A percentile compares a stretch with the other conserved stretches of the same genome.
Conservation (phyloP, 2,888 invertebrate species). For the Yponomeuta plumbellus region DNA sequence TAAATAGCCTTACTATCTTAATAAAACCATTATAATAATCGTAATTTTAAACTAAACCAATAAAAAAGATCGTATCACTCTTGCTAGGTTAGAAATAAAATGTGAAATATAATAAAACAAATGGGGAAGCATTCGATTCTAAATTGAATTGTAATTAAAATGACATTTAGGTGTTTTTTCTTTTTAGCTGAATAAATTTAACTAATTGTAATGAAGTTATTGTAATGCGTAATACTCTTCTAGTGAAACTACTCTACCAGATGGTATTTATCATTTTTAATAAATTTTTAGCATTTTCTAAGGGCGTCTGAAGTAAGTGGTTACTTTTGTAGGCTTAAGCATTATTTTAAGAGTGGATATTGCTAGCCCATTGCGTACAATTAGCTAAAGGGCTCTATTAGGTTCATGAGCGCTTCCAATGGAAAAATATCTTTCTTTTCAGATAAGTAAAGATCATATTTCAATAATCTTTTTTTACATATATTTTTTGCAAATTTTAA, state of each 20-base stretch:
- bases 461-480: no score
- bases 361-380: constrained; percentile 39
- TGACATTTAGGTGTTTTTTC: constrained; percentile 61
- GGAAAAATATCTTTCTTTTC: no score
- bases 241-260: no score
- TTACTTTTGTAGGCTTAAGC: constrained; percentile 35
- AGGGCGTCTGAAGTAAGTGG: background rate
- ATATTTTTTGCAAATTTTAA: no score
- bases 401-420: no score
- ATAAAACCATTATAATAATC: constrained; percentile 43
- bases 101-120: constrained; percentile 56
- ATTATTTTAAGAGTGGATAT: constrained; percentile 31
- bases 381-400: no score
- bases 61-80: constrained; percentile 51
- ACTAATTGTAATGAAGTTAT: constrained; percentile 25
- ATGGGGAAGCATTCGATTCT: constrained; percentile 69
- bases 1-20: constrained; percentile 75
- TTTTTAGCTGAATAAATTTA: constrained; percentile 29
- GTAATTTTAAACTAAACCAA: constrained; percentile 47
- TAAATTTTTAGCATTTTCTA: no score
- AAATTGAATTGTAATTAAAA: constrained; percentile 69
- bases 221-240: constrained; percentile 1
- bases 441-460: no score
- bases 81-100: constrained; percentile 59
- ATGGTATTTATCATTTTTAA: no score